Evolutionary conservation across 2,113 vertebrate genomes (phyloP).

Genomic region (Irena cyanogastra): DNA sequence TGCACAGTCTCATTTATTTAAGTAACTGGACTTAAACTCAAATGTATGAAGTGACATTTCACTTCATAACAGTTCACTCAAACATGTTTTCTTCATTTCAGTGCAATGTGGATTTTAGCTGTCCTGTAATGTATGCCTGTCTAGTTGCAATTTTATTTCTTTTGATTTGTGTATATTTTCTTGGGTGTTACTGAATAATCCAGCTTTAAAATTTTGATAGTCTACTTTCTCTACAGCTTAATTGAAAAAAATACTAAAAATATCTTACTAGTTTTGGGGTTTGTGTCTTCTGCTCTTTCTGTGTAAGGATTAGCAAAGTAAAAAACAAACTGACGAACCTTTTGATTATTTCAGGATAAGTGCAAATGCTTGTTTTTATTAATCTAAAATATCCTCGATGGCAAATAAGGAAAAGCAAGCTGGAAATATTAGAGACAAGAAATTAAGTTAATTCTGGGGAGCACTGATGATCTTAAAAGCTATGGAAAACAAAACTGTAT

Average conservation of each 20-base stretch:
- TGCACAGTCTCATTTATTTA: neutral
- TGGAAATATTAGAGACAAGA: neutral
- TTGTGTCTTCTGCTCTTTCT: neutral
- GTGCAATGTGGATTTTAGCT: neutral
- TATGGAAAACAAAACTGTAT: neutral
- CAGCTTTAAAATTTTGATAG: neutral
- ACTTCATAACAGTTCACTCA: neutral
- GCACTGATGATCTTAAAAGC: neutral
- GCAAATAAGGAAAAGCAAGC: neutral
- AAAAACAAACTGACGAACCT: accelerated
- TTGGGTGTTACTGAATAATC: neutral
- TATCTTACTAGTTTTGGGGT: neutral
- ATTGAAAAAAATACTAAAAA: neutral
- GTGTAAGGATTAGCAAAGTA: neutral
- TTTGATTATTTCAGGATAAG: neutral
- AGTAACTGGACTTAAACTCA: neutral
- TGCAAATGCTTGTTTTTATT: neutral
- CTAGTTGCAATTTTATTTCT: neutral
- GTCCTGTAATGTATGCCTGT: neutral
- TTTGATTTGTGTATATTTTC: neutral
- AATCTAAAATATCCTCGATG: neutral
- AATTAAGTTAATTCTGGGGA: neutral
- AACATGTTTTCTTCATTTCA: neutral
- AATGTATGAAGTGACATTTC: neutral
- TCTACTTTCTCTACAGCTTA: neutral